Percentiles rank a stretch among this genome's conserved stretches.
These are phyloP conservation scores for Podocnemis expansa DNA, from an alignment of 2,113 vertebrate species.

Conservation along the genomic window DNA sequence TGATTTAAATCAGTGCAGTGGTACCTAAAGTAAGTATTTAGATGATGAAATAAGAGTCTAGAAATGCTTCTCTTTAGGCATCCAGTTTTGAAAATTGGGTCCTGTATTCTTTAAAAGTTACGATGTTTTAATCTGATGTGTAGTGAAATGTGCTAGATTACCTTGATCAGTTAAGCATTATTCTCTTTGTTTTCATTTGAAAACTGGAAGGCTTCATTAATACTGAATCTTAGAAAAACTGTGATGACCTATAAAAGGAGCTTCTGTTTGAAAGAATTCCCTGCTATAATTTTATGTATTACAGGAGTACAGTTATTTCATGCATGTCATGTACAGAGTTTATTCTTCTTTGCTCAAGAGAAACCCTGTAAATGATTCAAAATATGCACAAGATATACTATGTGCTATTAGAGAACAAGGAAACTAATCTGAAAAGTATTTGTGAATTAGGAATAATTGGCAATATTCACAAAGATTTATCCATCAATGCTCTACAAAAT, in stretches of 20 bases:
- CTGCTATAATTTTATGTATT: neutral
- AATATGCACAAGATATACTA: neutral
- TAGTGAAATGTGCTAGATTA: neutral
- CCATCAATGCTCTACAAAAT: neutral
- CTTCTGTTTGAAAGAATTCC: neutral
- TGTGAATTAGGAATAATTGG: conserved; percentile 26
- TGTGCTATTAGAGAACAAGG: conserved; percentile 9
- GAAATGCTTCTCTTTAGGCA: neutral
- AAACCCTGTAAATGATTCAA: neutral
- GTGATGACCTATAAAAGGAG: neutral
- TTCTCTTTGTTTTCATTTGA: neutral
- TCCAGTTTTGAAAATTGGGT: neutral
- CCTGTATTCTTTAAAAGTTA: neutral
- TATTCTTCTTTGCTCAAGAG: neutral
- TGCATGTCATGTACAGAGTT: neutral
- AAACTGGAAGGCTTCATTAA: neutral
- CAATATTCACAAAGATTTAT: neutral
- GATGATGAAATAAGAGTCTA: rapidly evolving
- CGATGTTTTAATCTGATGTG: neutral
- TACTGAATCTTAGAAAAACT: neutral
- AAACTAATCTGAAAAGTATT: neutral
- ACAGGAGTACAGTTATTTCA: conserved; percentile 18
- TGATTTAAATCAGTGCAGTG: neutral
- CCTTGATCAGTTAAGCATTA: neutral
- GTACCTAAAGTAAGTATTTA: neutral